Evolutionary conservation across 2,113 vertebrate genomes (phyloP), one percentile per base, ranked within the genome.

Genomic region (Ascaphus truei): DNA sequence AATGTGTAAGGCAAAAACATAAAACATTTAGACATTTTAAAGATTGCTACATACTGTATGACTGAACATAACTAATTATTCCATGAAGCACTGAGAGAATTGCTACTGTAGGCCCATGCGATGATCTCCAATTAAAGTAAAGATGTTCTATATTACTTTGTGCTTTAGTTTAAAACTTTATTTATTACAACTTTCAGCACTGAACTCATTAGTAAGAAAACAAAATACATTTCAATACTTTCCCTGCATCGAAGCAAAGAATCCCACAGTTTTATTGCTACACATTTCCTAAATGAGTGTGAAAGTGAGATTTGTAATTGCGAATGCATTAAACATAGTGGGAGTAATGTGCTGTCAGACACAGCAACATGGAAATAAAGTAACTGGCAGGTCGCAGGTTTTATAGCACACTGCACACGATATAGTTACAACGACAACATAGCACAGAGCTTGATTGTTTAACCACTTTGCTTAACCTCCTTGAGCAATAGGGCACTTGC

Each of bases 121-220:
- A n/a, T n/a, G n/a, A n/a, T n/a, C n/a, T n/a, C n/a, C n/a, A n/a
- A n/a, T n/a, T n/a, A n/a, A n/a, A n/a, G n/a, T n/a, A n/a, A n/a
- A n/a, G n/a, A n/a, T n/a, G n/a, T n/a, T n/a, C n/a, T n/a, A n/a
- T n/a, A n/a, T n/a, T n/a, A n/a, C n/a, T n/a, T n/a, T n/a, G n/a
- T n/a, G n/a, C n/a, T n/a, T n/a, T n/a, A n/a, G n/a, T 41, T 41
- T 13, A 41, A 13, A 41, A 1, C 20, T 18, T 48, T 48, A 8
- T 48, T 8, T 16, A 41, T 55, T 22, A 7, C 50, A 9, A 30
- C 23, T 55, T 23, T 30, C 30, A 23, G 29, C 20, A 18, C 15
- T n/a, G 8, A 68, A 34, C 41, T 36, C 31, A 59, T 59, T 68
- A 57, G 65, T 47, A 51, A 50, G 52, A 59, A 68, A 68, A n/a